These are phyloP conservation scores for Ptychoptera albimana DNA, from an alignment of 2,888 invertebrate species.

Conservation along the genomic window DNA sequence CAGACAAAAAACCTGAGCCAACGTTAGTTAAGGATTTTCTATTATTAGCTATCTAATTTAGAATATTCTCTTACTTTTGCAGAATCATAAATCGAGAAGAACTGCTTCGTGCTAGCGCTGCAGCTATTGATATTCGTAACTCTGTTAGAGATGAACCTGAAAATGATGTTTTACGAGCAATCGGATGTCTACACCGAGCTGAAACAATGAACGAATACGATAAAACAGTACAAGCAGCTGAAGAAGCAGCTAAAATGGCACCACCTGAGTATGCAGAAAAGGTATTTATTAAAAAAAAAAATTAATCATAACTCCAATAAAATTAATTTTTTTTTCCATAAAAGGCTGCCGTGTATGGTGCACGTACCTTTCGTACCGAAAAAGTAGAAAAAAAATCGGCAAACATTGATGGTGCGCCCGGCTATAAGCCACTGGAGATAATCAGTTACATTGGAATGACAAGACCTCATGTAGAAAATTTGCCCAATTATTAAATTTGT, in stretches of 20 bases:
- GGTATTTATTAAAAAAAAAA: constrained; percentile 3
- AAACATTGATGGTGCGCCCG: no score
- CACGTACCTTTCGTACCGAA: constrained; percentile 6
- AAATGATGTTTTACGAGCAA: constrained; percentile 7
- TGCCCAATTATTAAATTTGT: not conserved
- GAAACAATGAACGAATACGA: constrained; percentile 9
- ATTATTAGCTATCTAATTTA: no score
- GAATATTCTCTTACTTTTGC: no score
- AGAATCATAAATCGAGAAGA: constrained; percentile 8
- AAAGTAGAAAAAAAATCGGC: not conserved
- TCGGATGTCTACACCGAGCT: constrained; percentile 8
- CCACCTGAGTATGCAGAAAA: constrained; percentile 9
- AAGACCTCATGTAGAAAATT: constrained; percentile 4
- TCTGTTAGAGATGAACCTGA: constrained; percentile 6
- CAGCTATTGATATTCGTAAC: constrained; percentile 7
- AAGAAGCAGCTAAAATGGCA: constrained; percentile 8
- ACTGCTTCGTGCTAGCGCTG: constrained; percentile 6
- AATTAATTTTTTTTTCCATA: not conserved
- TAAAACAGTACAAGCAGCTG: constrained; percentile 9
- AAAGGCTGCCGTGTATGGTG: constrained; percentile 9
- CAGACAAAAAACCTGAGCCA: no score
- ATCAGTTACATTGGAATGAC: constrained; percentile 10
- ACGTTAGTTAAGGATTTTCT: no score
- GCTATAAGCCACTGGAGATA: constrained; percentile 9
- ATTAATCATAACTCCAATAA: not conserved